Conservation (phyloP, 2,113 vertebrate genomes). For the Oryzias curvinotus region DNA sequence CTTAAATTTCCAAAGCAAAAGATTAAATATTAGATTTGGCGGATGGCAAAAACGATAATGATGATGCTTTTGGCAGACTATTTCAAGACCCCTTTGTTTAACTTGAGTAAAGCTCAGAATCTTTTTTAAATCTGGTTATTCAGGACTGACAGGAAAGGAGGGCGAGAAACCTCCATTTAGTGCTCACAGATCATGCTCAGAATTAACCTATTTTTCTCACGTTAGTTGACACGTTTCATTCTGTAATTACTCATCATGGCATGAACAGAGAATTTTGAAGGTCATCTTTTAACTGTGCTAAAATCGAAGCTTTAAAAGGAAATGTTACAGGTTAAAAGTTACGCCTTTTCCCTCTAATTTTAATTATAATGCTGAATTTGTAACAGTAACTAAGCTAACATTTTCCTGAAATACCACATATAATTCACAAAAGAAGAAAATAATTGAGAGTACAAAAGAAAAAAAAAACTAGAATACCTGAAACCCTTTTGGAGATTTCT, state of each 20-base stretch:
- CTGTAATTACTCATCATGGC: slow-evolving; percentile 14
- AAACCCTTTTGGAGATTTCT: slow-evolving; percentile 55
- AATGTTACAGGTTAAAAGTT: slow-evolving; percentile 2
- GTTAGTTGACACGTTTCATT: slow-evolving; percentile 13
- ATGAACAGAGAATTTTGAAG: slow-evolving; percentile 3
- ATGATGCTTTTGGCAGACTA: slow-evolving; percentile 65
- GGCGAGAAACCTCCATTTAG: slow-evolving; percentile 17
- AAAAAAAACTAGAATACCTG: slow-evolving; percentile 34
- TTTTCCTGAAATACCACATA: too few relatives aligned
- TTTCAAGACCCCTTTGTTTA: slow-evolving; percentile 60
- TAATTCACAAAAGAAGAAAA: too few relatives aligned
- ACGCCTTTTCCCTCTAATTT: too few relatives aligned
- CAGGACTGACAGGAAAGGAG: slow-evolving; percentile 43
- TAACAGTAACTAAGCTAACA: not conserved
- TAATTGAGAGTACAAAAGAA: slow-evolving; percentile 8
- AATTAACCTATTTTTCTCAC: slow-evolving; percentile 32
- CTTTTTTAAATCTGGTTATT: slow-evolving; percentile 48
- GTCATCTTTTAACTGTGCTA: slow-evolving; percentile 3
- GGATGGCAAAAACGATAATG: slow-evolving; percentile 56
- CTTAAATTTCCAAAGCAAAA: slow-evolving; percentile 58
- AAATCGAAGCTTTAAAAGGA: slow-evolving; percentile 16
- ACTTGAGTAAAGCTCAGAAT: slow-evolving; percentile 60
- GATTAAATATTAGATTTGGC: slow-evolving; percentile 68
- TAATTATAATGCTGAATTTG: not conserved
- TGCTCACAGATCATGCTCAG: slow-evolving; percentile 47